phyloP scores from a whole-genome alignment of 2,888 invertebrate genomes.

The Euplagia quadripunctaria region DNA sequence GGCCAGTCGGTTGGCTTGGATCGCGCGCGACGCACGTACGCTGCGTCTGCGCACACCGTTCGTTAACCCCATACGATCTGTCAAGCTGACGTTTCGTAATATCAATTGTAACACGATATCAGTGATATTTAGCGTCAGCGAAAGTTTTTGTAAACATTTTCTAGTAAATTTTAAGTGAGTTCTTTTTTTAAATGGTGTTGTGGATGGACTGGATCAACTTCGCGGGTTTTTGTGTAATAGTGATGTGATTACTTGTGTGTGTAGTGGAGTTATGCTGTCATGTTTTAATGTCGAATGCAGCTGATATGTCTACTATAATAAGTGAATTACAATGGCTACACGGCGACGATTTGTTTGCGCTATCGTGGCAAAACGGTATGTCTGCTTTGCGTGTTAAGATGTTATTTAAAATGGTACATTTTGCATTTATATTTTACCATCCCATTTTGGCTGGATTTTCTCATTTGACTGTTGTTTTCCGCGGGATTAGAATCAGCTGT shows the following conservation, averaged over 20 bases:
- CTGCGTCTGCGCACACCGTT: conserved; percentile 65
- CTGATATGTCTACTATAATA: conserved; percentile 84
- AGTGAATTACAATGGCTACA: conserved; percentile 84
- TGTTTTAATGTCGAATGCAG: conserved; percentile 80
- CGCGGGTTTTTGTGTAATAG: conserved; percentile 68
- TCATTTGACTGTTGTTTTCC: conserved; percentile 1
- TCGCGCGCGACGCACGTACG: conserved; percentile 73
- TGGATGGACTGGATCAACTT: conserved; percentile 57
- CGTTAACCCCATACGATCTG: conserved; percentile 78
- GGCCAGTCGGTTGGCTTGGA: conserved; percentile 72
- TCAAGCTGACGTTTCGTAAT: conserved; percentile 80
- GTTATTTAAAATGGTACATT: conserved; percentile 7
- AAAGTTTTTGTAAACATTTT: conserved; percentile 47
- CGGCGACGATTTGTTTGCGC: conserved; percentile 83
- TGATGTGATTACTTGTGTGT: conserved; percentile 75
- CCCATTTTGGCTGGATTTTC: conserved; percentile 18
- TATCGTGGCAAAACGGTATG: conserved; percentile 85
- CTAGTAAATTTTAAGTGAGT: conserved; percentile 34
- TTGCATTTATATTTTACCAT: conserved; percentile 7
- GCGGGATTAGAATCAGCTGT: conserved; percentile 22
- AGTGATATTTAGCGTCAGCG: conserved; percentile 47
- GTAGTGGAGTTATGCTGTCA: conserved; percentile 74
- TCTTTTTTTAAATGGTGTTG: conserved; percentile 56
- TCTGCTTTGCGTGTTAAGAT: conserved; percentile 35
- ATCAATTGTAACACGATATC: conserved; percentile 59